Conservation (phyloP, 2,113 vertebrate species). For the Lagopus leucura region DNA sequence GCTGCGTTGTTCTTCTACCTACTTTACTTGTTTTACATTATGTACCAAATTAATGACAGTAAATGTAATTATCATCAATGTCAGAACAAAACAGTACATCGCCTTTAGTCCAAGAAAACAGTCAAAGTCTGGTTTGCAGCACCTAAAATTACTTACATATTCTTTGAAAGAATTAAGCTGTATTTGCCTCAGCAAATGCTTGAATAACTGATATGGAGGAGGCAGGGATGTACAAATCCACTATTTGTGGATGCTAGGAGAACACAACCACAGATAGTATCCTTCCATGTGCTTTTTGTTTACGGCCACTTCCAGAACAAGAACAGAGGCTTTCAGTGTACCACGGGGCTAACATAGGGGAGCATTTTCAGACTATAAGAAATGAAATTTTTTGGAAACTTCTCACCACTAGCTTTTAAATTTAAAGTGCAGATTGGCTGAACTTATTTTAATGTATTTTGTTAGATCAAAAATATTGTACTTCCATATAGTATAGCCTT, state of each 20-base stretch:
- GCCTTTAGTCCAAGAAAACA: not conserved
- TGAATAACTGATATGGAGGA: not conserved
- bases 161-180: not conserved
- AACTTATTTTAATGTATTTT: not conserved
- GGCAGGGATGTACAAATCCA: not conserved
- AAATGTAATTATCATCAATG: not conserved
- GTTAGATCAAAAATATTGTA: not conserved
- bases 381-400: not conserved
- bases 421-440: not conserved
- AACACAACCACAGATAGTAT: not conserved
- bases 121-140: not conserved
- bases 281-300: not conserved
- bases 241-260: not conserved
- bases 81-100: not conserved
- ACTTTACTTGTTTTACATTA: not conserved
- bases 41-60: not conserved
- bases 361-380: not conserved
- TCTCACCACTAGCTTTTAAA: not conserved
- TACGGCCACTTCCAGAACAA: not conserved
- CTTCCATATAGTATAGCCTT: not conserved
- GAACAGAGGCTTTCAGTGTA: not conserved
- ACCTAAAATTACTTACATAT: not conserved
- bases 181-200: not conserved
- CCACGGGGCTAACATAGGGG: not conserved
- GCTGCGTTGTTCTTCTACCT: not conserved